Evolutionary conservation across 92 coral and sea anemone species (phyloP).

Genomic region (Heliopora coerulea): DNA sequence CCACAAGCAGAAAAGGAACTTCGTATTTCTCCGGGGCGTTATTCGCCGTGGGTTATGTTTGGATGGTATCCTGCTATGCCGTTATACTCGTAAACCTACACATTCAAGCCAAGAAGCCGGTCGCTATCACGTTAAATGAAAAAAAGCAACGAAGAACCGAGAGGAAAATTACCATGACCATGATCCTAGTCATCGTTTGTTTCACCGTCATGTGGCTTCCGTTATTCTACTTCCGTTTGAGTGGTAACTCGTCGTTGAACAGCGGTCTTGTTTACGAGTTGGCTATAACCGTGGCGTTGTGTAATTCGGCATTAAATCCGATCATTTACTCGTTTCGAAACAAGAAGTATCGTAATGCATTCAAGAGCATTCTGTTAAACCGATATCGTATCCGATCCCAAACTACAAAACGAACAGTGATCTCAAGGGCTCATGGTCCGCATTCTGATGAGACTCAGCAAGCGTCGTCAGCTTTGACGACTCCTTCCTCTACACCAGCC

Average conservation of each 20-base stretch:
- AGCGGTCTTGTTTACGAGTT: slow-evolving; percentile 71
- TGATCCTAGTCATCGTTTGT: slow-evolving; percentile 60
- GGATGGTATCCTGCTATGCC: slow-evolving; percentile 61
- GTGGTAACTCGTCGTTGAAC: slow-evolving; percentile 63
- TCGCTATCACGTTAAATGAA: background rate
- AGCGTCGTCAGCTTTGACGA: too few species aligned
- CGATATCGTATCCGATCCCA: too few species aligned
- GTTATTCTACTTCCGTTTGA: slow-evolving; percentile 65
- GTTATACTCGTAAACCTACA: slow-evolving; percentile 52
- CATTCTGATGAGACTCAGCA: too few species aligned
- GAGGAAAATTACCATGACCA: slow-evolving; percentile 67
- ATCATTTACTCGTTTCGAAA: slow-evolving; percentile 72
- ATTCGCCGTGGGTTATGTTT: slow-evolving; percentile 55
- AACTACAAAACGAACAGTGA: too few species aligned
- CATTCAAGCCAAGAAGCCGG: slow-evolving; percentile 41
- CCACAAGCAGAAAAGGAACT: slow-evolving; percentile 56
- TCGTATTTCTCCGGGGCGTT: slow-evolving; percentile 61
- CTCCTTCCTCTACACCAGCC: background rate
- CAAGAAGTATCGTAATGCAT: slow-evolving; percentile 67
- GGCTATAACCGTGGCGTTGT: slow-evolving; percentile 69
- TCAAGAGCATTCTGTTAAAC: slow-evolving; percentile 10
- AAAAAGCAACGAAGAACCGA: slow-evolving; percentile 43
- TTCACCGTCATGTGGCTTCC: slow-evolving; percentile 75
- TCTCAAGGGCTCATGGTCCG: too few species aligned
- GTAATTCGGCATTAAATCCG: slow-evolving; percentile 70